A percentile compares a stretch with the other conserved stretches of the same genome.
Evolutionary conservation across 2,797 vertebrate species (phyloP).

Genomic region (Urophycis tenuis): DNA sequence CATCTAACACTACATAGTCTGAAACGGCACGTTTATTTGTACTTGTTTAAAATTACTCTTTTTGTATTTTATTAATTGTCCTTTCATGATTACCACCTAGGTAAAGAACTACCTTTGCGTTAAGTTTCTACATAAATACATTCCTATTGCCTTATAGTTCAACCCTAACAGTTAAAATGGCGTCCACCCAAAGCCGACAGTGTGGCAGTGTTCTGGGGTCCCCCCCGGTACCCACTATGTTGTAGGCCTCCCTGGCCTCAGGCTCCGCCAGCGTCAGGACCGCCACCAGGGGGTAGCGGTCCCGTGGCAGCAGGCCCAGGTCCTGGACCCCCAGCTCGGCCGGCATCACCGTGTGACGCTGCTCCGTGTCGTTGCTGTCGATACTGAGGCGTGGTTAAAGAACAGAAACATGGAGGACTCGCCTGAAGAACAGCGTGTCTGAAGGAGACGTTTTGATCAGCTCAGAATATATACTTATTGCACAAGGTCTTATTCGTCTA

Average conservation of each 20-base stretch:
- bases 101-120: neutral
- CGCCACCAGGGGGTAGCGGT: slow-evolving; percentile 80
- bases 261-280: slow-evolving; percentile 79
- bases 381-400: slow-evolving; percentile 69
- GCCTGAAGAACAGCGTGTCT: neutral
- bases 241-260: slow-evolving; percentile 73
- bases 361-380: slow-evolving; percentile 66
- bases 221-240: slow-evolving; percentile 76
- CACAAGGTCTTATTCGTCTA: too few species aligned
- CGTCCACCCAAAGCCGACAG: neutral
- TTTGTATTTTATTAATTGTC: too few species aligned
- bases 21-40: too few species aligned
- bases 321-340: slow-evolving; percentile 68
- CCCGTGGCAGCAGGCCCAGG: slow-evolving; percentile 82
- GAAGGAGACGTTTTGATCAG: neutral
- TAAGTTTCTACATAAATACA: neutral
- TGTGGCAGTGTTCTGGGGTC: neutral
- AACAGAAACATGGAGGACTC: neutral
- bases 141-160: neutral
- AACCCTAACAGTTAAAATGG: neutral
- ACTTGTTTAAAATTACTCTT: too few species aligned
- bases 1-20: too few species aligned
- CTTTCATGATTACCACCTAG: too few species aligned
- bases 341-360: slow-evolving; percentile 73
- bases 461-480: too few species aligned